These are phyloP conservation scores for Limnephilus marmoratus DNA, from an alignment of 2,888 invertebrate species.

Conservation along the genomic window DNA sequence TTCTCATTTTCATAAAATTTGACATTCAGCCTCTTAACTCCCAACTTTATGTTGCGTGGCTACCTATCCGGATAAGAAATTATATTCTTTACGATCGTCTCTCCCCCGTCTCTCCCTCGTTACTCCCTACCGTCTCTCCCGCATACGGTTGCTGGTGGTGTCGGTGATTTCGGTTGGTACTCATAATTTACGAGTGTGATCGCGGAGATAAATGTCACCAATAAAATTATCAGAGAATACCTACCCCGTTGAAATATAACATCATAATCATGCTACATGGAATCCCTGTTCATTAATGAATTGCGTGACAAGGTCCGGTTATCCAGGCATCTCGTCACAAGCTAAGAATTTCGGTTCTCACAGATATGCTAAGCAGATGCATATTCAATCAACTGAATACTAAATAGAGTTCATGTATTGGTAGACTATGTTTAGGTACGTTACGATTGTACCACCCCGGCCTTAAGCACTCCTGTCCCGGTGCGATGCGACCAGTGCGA, in stretches of 20 bases:
- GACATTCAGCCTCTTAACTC: background rate
- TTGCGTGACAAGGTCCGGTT: conserved; percentile 23
- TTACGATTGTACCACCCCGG: too few relatives aligned
- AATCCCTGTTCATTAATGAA: background rate
- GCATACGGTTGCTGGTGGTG: background rate
- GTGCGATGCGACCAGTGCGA: too few relatives aligned
- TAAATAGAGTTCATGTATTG: background rate
- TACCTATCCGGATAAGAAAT: background rate
- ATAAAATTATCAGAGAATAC: conserved; percentile 25
- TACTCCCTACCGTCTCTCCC: too few relatives aligned
- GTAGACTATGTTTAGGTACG: too few relatives aligned
- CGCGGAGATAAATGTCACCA: conserved; percentile 25
- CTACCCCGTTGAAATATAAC: conserved; percentile 22
- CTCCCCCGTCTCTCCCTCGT: background rate
- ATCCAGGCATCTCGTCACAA: background rate
- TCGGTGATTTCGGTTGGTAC: background rate
- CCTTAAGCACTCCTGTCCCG: too few relatives aligned
- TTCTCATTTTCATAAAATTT: background rate
- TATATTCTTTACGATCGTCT: background rate
- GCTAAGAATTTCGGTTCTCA: background rate
- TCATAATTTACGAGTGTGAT: background rate
- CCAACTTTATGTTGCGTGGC: background rate
- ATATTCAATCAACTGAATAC: background rate
- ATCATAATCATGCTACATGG: conserved; percentile 22
- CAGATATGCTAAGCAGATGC: background rate